These are phyloP conservation scores for Paelopatides confundens DNA, from an alignment of 53 echinoderm and acorn worm genomes.

Conservation along the genomic window DNA sequence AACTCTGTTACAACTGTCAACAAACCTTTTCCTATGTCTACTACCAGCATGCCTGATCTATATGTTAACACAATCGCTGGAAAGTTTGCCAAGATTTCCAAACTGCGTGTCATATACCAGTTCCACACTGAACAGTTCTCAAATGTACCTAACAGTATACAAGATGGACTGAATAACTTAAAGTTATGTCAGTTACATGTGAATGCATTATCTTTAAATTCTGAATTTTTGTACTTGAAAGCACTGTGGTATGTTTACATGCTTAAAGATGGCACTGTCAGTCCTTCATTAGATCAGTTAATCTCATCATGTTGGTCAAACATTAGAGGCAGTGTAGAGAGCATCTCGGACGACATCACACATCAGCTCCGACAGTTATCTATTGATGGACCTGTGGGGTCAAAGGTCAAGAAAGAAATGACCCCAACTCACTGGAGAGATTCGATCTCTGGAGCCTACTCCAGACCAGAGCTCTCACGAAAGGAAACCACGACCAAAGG, in stretches of 20 bases:
- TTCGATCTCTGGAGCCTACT: background rate
- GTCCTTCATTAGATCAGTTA: background rate
- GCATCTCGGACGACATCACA: background rate
- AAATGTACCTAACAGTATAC: background rate
- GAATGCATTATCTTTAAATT: background rate
- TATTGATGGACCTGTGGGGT: background rate
- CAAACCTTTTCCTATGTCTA: background rate
- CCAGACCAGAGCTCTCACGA: constrained; percentile 79
- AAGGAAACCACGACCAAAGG: constrained; percentile 61
- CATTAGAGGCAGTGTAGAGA: background rate
- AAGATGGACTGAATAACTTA: constrained; percentile 3
- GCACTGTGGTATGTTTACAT: constrained; percentile 4
- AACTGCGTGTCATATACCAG: background rate
- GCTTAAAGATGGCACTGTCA: background rate
- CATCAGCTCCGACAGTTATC: constrained; percentile 12
- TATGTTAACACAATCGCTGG: background rate
- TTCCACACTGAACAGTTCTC: background rate
- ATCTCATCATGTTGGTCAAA: background rate
- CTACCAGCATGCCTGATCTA: background rate
- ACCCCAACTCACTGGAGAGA: constrained; percentile 15
- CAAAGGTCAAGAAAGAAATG: background rate
- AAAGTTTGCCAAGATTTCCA: background rate
- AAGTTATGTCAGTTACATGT: background rate
- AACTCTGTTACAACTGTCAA: background rate
- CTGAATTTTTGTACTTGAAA: constrained; percentile 9